Conservation (phyloP, 1,140 invertebrate species). For the Periplaneta americana region DNA sequence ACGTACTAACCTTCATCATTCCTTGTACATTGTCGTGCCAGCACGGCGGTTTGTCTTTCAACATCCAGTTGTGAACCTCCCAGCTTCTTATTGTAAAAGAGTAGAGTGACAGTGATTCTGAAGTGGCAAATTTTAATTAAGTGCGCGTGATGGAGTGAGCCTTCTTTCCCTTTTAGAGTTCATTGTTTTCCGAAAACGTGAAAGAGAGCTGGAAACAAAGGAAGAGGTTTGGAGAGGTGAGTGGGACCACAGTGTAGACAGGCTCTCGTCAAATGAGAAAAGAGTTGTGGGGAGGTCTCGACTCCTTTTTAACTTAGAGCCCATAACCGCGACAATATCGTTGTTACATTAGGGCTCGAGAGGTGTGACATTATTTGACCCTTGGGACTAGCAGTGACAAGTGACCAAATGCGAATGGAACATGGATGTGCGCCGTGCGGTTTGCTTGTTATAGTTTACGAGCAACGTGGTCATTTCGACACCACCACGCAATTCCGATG, state of each 20-base stretch:
- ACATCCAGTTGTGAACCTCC: too few species aligned
- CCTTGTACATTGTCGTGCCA: too few species aligned
- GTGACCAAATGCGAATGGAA: not conserved
- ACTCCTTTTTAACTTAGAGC: not conserved
- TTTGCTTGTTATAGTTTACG: not conserved
- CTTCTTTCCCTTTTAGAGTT: too few species aligned
- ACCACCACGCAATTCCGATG: not conserved
- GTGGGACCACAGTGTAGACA: not conserved
- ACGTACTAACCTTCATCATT: too few species aligned
- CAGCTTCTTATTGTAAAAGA: too few species aligned
- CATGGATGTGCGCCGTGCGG: not conserved
- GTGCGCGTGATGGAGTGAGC: too few species aligned
- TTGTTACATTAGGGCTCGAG: not conserved
- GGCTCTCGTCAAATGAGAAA: not conserved
- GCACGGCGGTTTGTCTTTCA: too few species aligned
- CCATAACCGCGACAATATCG: not conserved
- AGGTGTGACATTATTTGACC: not conserved
- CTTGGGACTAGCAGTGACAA: not conserved
- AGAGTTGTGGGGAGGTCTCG: not conserved
- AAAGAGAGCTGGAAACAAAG: not conserved
- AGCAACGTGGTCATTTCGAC: not conserved
- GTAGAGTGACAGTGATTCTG: too few species aligned
- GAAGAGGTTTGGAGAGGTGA: not conserved
- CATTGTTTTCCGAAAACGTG: too few species aligned
- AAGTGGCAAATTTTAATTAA: too few species aligned